These are phyloP conservation scores for Sitobion miscanthi DNA, from an alignment of 1,140 invertebrate species.

Conservation along the genomic window DNA sequence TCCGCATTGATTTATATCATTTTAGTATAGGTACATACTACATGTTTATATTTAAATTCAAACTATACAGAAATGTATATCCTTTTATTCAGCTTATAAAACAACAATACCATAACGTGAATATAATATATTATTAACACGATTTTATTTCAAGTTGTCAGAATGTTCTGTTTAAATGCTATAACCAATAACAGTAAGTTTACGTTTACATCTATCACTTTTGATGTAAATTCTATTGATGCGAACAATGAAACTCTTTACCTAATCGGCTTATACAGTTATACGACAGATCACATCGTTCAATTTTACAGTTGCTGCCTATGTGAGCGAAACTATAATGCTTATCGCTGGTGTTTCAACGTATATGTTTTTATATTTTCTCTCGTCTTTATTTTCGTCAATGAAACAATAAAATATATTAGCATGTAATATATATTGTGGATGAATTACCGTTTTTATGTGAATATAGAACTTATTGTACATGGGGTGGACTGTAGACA, in stretches of 20 bases:
- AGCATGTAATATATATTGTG: no score
- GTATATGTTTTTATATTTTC: no score
- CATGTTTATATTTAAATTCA: neutral
- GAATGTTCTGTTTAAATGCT: neutral
- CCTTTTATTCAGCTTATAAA: neutral
- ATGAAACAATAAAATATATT: no score
- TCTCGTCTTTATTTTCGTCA: no score
- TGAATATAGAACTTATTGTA: no score
- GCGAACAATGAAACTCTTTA: neutral
- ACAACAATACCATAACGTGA: neutral
- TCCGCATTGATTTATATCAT: no score
- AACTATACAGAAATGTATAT: neutral
- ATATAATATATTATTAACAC: neutral
- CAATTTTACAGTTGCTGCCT: no score
- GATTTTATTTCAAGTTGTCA: neutral
- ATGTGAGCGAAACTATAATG: no score
- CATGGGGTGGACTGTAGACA: no score
- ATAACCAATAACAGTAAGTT: neutral
- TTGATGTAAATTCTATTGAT: neutral
- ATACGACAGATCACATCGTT: neutral
- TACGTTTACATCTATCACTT: fast-evolving
- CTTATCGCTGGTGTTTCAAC: no score
- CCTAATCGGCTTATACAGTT: neutral
- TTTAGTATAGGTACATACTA: no score
- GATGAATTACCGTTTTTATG: no score